Conservation (phyloP, 1,140 invertebrate species). For the Acarapis woodi region DNA sequence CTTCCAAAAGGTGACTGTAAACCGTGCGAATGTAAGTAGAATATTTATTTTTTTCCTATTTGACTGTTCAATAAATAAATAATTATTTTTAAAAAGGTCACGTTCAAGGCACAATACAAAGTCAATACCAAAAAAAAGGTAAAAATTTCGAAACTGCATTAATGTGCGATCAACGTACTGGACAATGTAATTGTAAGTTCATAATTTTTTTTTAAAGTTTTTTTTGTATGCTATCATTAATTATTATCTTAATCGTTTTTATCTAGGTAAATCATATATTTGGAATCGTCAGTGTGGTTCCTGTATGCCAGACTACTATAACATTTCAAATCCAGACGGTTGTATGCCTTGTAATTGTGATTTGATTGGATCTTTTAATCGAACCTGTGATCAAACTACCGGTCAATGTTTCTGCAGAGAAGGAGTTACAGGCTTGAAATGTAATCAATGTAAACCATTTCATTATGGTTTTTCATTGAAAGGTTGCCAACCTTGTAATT, state of each 20-base stretch:
- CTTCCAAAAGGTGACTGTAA: conserved; percentile 64
- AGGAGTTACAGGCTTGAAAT: conserved; percentile 50
- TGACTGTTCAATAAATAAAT: neutral
- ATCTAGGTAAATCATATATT: conserved; percentile 37
- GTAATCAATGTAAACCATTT: conserved; percentile 49
- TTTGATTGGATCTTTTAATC: conserved; percentile 46
- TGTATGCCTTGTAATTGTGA: conserved; percentile 52
- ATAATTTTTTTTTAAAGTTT: no score
- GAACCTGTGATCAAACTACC: conserved; percentile 41
- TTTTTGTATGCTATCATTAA: no score
- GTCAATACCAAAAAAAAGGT: neutral
- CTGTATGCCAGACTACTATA: conserved; percentile 35
- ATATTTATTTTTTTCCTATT: no score
- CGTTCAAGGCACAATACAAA: neutral
- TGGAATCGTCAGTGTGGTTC: conserved; percentile 52
- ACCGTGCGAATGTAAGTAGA: conserved; percentile 11
- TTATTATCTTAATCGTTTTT: no score
- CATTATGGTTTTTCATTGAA: conserved; percentile 65
- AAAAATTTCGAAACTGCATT: neutral
- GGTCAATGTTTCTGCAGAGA: conserved; percentile 48
- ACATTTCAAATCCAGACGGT: conserved; percentile 24
- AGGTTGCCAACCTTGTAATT: conserved; percentile 56
- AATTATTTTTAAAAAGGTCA: neutral
- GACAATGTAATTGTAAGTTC: conserved; percentile 71
- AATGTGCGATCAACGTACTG: conserved; percentile 46